phyloP scores from a whole-genome alignment of 2,113 vertebrate species.

The Salvelinus fontinalis region DNA sequence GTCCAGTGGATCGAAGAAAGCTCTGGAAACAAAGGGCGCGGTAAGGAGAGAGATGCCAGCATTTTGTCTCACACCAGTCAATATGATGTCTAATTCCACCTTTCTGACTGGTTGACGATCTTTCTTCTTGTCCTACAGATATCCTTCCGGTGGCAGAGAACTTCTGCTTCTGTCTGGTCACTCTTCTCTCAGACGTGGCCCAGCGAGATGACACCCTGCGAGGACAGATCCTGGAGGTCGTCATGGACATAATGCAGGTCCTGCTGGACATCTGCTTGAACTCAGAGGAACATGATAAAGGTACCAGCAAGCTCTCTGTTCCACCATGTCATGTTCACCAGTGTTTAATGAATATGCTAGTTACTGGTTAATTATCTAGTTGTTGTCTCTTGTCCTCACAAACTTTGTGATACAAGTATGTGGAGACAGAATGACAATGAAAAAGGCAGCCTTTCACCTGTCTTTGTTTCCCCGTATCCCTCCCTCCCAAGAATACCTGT shows the following conservation, averaged over 20 bases:
- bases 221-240: slow-evolving; percentile 86
- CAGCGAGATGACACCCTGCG: slow-evolving; percentile 83
- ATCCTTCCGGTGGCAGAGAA: slow-evolving; percentile 91
- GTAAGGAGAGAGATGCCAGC: slow-evolving; percentile 58
- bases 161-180: slow-evolving; percentile 93
- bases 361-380: no score
- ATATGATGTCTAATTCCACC: neutral
- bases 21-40: slow-evolving; percentile 85
- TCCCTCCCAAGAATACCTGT: slow-evolving; percentile 83
- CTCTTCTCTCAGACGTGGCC: slow-evolving; percentile 88
- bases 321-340: neutral
- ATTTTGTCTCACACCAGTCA: neutral
- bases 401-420: no score
- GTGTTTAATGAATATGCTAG: no score
- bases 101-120: neutral
- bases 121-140: slow-evolving; percentile 67
- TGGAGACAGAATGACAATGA: no score
- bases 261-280: slow-evolving; percentile 89
- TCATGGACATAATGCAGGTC: slow-evolving; percentile 89
- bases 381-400: no score
- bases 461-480: neutral
- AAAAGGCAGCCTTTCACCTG: no score
- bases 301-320: slow-evolving; percentile 58
- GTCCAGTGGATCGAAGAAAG: slow-evolving; percentile 98
- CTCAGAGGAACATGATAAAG: slow-evolving; percentile 89